These are phyloP conservation scores for Tauraco hartlaubi DNA, from an alignment of 2,797 vertebrate genomes.

Conservation along the genomic window DNA sequence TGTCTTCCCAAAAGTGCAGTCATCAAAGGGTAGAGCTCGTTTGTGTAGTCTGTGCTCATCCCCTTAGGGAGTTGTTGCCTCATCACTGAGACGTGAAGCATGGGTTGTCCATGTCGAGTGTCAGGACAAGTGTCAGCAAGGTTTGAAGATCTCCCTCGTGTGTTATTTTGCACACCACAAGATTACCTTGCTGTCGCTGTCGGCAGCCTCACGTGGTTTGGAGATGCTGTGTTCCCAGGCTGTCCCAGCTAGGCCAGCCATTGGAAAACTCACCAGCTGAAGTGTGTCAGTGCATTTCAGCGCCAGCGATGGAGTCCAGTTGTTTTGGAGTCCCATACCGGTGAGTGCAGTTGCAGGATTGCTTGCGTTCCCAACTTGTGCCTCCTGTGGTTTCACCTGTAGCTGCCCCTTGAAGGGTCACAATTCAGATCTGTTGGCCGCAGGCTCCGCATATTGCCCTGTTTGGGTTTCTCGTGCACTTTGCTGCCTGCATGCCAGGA, in stretches of 20 bases:
- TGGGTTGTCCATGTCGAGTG: background rate
- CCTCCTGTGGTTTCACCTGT: background rate
- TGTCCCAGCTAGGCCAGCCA: background rate
- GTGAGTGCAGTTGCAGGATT: background rate
- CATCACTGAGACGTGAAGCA: accelerated
- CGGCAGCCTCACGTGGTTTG: background rate
- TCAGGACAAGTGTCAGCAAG: background rate
- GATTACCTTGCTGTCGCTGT: background rate
- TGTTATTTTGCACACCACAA: background rate
- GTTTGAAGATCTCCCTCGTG: background rate
- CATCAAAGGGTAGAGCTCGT: background rate
- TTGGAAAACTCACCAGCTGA: background rate
- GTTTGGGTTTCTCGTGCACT: accelerated
- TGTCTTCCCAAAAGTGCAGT: background rate
- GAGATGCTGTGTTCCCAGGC: background rate
- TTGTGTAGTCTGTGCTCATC: background rate
- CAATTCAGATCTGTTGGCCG: background rate
- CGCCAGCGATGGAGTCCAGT: background rate
- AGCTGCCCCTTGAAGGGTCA: background rate
- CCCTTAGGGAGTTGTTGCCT: background rate
- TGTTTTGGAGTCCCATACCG: background rate
- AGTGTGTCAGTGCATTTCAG: background rate
- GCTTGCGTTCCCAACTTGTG: background rate
- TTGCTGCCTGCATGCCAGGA: accelerated
- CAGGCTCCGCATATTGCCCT: background rate